These are phyloP conservation scores for Ammospiza nelsoni DNA, from an alignment of 2,113 vertebrate genomes.

Conservation along the genomic window DNA sequence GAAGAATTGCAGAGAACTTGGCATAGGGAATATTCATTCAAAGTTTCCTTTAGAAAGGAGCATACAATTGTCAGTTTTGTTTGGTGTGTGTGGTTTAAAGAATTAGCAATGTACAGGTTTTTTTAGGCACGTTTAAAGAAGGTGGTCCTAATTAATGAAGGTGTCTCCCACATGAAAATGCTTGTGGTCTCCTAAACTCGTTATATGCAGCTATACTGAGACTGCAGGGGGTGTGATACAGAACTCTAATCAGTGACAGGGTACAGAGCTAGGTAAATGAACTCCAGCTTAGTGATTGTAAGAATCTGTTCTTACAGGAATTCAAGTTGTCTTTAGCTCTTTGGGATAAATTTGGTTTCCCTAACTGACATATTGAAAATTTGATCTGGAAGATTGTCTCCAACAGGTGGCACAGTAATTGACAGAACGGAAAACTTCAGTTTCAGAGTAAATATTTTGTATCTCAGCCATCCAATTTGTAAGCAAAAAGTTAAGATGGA, in stretches of 20 bases:
- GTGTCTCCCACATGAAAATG: background rate
- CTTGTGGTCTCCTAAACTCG: background rate
- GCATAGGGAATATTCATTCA: background rate
- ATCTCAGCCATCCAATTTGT: background rate
- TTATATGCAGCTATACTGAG: background rate
- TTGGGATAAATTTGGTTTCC: background rate
- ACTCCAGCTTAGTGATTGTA: background rate
- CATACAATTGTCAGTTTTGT: background rate
- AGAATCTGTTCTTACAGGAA: background rate
- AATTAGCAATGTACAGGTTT: background rate
- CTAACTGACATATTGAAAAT: background rate
- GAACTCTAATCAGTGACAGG: background rate
- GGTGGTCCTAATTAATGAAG: background rate
- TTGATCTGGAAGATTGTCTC: background rate
- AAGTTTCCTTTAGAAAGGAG: background rate
- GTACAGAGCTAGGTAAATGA: background rate
- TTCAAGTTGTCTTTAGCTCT: background rate
- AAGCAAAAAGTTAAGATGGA: background rate
- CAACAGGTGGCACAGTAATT: background rate
- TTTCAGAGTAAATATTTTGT: background rate
- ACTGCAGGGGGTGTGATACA: rapidly evolving
- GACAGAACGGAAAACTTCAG: background rate
- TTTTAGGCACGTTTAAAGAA: background rate
- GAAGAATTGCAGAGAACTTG: background rate
- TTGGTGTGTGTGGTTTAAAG: background rate